These are phyloP conservation scores for Neelides sp. DNA, from an alignment of 1,140 invertebrate genomes.

Conservation along the genomic window DNA sequence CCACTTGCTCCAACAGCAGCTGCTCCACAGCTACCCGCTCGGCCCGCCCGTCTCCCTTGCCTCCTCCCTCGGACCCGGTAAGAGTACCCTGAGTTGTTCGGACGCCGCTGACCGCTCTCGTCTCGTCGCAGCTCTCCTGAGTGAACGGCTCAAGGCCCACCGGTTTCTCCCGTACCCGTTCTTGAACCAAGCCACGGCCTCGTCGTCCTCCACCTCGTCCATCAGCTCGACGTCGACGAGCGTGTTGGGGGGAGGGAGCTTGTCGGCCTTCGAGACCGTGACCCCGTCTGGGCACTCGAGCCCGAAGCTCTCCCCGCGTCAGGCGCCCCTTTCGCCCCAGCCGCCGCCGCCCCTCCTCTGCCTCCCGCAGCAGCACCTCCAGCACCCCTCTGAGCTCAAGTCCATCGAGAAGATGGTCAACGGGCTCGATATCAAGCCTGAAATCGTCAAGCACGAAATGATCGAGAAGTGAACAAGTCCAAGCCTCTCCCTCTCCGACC, in stretches of 20 bases:
- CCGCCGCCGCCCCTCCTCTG: conserved; percentile 17
- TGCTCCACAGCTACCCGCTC: conserved; percentile 30
- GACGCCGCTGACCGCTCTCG: conserved; percentile 8
- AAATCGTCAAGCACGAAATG: conserved; percentile 19
- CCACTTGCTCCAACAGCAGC: conserved; percentile 30
- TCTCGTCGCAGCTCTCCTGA: conserved; percentile 34
- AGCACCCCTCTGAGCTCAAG: conserved; percentile 56
- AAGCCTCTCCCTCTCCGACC: too few relatives aligned
- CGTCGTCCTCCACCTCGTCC: conserved; percentile 33
- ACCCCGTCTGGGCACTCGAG: conserved; percentile 47
- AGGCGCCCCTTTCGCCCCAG: conserved; percentile 7
- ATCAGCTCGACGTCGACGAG: conserved; percentile 30
- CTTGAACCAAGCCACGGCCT: conserved; percentile 36
- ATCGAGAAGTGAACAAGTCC: conserved; percentile 18
- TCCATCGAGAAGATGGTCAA: conserved; percentile 96
- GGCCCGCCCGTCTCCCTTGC: conserved; percentile 32
- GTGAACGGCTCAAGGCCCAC: conserved; percentile 46
- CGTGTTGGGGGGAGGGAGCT: conserved; percentile 39
- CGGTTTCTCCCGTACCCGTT: conserved; percentile 73
- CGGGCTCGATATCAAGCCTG: conserved; percentile 52
- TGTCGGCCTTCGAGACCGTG: conserved; percentile 70
- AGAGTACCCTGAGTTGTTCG: conserved; percentile 18
- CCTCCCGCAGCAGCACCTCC: conserved; percentile 20
- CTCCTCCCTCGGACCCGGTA: conserved; percentile 32
- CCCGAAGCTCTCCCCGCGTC: conserved; percentile 43